These are phyloP conservation scores for Andricus grossulariae DNA, from an alignment of 1,140 invertebrate species.

Conservation along the genomic window DNA sequence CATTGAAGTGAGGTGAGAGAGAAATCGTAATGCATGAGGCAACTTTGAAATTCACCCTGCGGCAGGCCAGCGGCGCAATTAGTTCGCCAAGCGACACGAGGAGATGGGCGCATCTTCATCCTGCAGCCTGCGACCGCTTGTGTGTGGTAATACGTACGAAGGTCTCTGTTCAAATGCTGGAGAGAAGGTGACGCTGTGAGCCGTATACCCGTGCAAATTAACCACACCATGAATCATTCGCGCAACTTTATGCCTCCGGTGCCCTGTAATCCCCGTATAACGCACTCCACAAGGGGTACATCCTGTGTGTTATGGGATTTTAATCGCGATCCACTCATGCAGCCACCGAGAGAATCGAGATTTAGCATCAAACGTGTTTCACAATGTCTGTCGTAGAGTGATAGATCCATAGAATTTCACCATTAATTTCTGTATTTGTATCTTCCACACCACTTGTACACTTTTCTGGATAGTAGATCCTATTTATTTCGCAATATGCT, in stretches of 20 bases:
- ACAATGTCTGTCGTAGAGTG: background rate
- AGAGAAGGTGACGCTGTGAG: slow-evolving; percentile 40
- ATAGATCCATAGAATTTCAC: background rate
- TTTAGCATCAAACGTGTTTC: slow-evolving; percentile 7
- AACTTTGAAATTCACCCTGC: slow-evolving; percentile 43
- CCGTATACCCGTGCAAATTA: slow-evolving; percentile 55
- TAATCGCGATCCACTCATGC: slow-evolving; percentile 54
- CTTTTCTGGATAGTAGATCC: too few relatives aligned
- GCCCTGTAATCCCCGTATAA: slow-evolving; percentile 54
- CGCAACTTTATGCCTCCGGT: slow-evolving; percentile 48
- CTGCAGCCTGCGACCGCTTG: slow-evolving; percentile 40
- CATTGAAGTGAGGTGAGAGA: slow-evolving; percentile 12
- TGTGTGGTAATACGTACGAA: slow-evolving; percentile 1
- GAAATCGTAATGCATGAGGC: slow-evolving; percentile 32
- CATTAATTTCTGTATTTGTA: background rate
- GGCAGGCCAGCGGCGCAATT: slow-evolving; percentile 48
- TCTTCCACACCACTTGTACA: too few relatives aligned
- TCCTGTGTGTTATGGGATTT: slow-evolving; percentile 60
- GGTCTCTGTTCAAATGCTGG: slow-evolving; percentile 39
- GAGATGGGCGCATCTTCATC: slow-evolving; percentile 54
- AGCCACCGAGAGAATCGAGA: background rate
- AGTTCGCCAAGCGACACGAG: slow-evolving; percentile 46
- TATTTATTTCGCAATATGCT: too few relatives aligned
- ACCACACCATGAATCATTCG: slow-evolving; percentile 61
- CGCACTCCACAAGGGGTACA: slow-evolving; percentile 54